A percentile compares a stretch with the other conserved stretches of the same genome.
These are phyloP conservation scores for Parochlus steinenii DNA, from an alignment of 2,888 invertebrate species.

Conservation along the genomic window DNA sequence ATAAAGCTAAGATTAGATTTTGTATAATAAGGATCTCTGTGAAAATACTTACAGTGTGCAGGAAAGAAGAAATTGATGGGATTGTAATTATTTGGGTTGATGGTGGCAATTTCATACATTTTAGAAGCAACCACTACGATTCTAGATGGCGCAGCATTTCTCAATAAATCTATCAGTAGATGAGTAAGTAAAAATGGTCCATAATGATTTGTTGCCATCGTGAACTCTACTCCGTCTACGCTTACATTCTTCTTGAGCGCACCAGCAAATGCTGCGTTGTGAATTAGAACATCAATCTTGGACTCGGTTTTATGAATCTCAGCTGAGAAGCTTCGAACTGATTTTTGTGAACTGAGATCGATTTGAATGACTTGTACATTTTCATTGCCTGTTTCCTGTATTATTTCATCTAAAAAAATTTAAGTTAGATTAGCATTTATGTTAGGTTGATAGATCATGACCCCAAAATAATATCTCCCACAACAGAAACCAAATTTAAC, in stretches of 20 bases:
- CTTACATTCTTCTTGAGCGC: constrained; percentile 49
- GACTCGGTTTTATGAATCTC: constrained; percentile 57
- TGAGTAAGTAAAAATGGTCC: constrained; percentile 89
- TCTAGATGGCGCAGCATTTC: constrained; percentile 56
- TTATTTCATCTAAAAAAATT: constrained; percentile 46
- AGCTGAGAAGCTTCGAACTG: constrained; percentile 68
- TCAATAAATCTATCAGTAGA: constrained; percentile 63
- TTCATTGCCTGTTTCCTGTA: constrained; percentile 48
- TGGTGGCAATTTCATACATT: constrained; percentile 51
- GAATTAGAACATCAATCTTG: constrained; percentile 64
- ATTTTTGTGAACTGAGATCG: constrained; percentile 60
- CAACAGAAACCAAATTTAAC: no score
- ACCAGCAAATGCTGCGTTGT: constrained; percentile 76
- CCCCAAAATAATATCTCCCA: no score
- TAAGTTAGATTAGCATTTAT: constrained; percentile 12
- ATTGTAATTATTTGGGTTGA: constrained; percentile 62
- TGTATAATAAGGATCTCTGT: no score
- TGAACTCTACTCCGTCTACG: constrained; percentile 71
- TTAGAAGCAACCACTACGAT: constrained; percentile 71
- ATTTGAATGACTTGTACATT: constrained; percentile 56
- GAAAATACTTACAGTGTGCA: no score
- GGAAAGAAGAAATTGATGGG: constrained; percentile 47
- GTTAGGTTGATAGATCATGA: no score
- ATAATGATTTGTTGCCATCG: constrained; percentile 86
- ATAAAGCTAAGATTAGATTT: no score